Evolutionary conservation across 1,140 invertebrate species (phyloP), one percentile per base, ranked within the genome.

Genomic region (Drosophila obscura): DNA sequence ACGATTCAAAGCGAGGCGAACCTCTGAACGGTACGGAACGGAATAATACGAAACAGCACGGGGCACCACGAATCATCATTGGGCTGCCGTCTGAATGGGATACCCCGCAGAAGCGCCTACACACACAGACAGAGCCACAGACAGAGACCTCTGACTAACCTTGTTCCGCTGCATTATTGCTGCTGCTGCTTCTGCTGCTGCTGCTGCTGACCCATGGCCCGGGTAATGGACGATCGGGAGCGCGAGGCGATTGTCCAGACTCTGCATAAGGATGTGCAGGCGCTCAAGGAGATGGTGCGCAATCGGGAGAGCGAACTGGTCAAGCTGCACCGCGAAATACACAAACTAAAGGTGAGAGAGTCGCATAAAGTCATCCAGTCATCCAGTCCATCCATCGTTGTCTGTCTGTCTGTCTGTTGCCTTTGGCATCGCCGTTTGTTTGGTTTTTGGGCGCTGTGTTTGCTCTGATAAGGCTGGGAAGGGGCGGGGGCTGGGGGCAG

Each of bases 291-390:
- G 16, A 52, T 77, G 56, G 68, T 90, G 61, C 59, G 68, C 19
- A 66, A 69, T 44, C 63, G 80, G 15, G 88, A 90, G 24, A 69
- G 60, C 9, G 88, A 90, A 41, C 53, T 90, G 50, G 55, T 81
- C 31, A 92, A 92, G 71, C 80, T 94, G n/a, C 93, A 94, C 83
- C 91, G 94, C 13, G 94, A 94, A 83, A 92, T 94, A 43, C 93
- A 94, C 80, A 94, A 94, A 77, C 83, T 94, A 6, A 94, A 93
- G 92, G 94, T 94, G 52, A 82, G 76, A 1, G 24, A 8, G 11
- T 35, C 11, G 35, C 28, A n/a, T 7, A n/a, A 1, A 19, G n/a
- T 24, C 64, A 31, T 3, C 4, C 5, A 31, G 50, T 35, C 62
- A 60, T 67, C 63, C 62, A 41, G 22, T 13, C 64, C 62, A 67